Percentiles rank a stretch among this genome's conserved stretches.
These are phyloP conservation scores for Stramonita haemastoma DNA, from an alignment of 2,888 invertebrate species.

Conservation along the genomic window DNA sequence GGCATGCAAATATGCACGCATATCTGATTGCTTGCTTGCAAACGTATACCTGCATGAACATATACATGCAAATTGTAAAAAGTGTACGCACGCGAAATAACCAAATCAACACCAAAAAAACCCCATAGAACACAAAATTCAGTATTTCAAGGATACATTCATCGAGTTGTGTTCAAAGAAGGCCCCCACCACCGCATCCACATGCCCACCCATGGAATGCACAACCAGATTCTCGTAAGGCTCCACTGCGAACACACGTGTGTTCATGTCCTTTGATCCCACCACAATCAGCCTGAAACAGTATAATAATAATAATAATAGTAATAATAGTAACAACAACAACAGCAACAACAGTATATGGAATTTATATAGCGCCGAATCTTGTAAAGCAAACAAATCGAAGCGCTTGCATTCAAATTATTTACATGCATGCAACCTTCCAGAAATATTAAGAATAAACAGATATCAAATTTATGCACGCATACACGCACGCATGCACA, in stretches of 20 bases:
- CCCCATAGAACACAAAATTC: background rate
- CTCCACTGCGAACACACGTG: slow-evolving; percentile 87
- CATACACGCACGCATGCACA: no score
- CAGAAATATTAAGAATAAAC: no score
- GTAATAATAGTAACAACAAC: no score
- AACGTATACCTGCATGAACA: background rate
- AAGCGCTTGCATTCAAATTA: no score
- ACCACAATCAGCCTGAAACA: slow-evolving; percentile 85
- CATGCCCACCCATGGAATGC: slow-evolving; percentile 89
- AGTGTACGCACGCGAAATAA: background rate
- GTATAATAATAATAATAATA: no score
- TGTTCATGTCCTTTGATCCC: slow-evolving; percentile 93
- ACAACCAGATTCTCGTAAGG: slow-evolving; percentile 87
- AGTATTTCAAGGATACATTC: slow-evolving; percentile 83
- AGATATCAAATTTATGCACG: no score
- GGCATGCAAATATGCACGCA: background rate
- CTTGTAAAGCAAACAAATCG: no score
- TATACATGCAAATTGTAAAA: background rate
- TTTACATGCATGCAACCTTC: no score
- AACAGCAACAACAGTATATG: no score
- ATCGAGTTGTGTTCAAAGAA: slow-evolving; percentile 93
- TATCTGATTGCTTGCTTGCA: background rate
- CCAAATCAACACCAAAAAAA: background rate
- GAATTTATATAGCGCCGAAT: no score
- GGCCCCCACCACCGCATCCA: slow-evolving; percentile 88